Conservation (phyloP, 2,113 vertebrate species). For the Oriolus oriolus region DNA sequence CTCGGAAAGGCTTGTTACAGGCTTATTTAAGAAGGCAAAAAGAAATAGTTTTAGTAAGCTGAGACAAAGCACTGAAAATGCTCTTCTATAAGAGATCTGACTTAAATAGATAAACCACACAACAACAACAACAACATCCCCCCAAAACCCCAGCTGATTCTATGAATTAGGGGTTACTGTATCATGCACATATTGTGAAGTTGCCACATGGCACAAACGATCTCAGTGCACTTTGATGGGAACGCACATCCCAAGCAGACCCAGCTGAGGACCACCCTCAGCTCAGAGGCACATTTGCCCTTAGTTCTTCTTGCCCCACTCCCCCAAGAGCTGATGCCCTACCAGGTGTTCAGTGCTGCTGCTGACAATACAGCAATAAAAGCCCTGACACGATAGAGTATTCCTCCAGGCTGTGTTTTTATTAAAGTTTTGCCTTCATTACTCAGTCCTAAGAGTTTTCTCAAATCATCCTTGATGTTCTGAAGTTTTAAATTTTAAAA, state of each 20-base stretch:
- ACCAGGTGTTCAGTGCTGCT: neutral
- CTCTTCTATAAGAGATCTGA: neutral
- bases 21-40: neutral
- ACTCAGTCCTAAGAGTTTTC: neutral
- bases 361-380: neutral
- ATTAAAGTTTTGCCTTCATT: neutral
- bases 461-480: neutral
- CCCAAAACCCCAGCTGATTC: neutral
- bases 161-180: neutral
- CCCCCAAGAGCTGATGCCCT: neutral
- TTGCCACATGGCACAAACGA: neutral
- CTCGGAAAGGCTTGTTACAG: neutral
- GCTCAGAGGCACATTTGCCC: neutral
- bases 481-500: neutral
- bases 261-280: neutral
- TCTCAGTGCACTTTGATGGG: neutral
- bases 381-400: accelerated
- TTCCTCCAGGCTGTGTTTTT: neutral
- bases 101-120: neutral
- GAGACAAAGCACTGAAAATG: neutral
- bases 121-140: neutral
- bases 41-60: neutral
- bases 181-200: neutral
- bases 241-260: neutral
- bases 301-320: neutral